phyloP scores from a whole-genome alignment of 2,888 invertebrate genomes.

The Xestia xanthographa region DNA sequence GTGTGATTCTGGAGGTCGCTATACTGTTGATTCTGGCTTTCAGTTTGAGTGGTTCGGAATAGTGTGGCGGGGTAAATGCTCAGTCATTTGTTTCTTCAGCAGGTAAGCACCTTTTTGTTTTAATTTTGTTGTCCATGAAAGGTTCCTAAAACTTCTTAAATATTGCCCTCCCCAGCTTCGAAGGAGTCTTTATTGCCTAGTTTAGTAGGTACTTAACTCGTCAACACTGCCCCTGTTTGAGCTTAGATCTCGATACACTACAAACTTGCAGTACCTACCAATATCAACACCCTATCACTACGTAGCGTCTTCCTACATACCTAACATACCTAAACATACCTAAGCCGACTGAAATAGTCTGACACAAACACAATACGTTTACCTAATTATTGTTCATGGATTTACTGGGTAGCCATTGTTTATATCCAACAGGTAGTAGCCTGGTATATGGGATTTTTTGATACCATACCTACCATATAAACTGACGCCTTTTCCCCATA shows the following conservation, averaged over 20 bases:
- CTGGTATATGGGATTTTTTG: slow-evolving; percentile 1
- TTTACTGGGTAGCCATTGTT: slow-evolving; percentile 11
- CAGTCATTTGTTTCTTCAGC: not conserved
- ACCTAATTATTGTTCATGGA: slow-evolving; percentile 8
- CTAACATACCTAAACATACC: not conserved
- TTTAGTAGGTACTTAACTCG: not conserved
- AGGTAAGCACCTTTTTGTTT: not conserved
- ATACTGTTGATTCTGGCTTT: not conserved
- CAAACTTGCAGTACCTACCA: not conserved
- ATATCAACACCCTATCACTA: not conserved
- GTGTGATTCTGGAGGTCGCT: not conserved
- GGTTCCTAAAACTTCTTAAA: not conserved
- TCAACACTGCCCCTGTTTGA: not conserved
- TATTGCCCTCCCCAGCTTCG: too few species aligned
- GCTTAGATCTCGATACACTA: not conserved
- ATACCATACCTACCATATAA: not conserved
- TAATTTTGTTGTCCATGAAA: not conserved
- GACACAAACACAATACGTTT: slow-evolving; percentile 21
- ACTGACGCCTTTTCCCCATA: not conserved
- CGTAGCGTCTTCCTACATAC: not conserved
- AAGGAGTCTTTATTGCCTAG: not conserved
- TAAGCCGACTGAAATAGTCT: slow-evolving; percentile 14
- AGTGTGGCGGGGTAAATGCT: not conserved
- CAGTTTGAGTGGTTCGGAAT: not conserved
- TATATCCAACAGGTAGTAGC: not conserved